Evolutionary conservation across 2,797 vertebrate species (phyloP), one percentile per base, ranked within the genome.

Genomic region (Fringilla coelebs): DNA sequence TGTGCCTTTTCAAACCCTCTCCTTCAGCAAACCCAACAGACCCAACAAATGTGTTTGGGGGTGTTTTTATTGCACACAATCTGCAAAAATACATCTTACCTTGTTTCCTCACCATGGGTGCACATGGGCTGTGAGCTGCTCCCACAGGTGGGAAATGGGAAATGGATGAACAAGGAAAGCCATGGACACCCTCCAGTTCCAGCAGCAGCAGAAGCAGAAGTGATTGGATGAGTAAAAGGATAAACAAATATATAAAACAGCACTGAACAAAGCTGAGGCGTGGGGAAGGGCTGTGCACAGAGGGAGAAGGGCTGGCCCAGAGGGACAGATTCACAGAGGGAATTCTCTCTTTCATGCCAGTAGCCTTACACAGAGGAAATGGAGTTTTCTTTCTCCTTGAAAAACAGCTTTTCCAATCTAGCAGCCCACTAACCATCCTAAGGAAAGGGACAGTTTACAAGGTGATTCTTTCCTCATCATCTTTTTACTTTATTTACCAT

Each of bases 101-200:
- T 52, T 18, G 21, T 62, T 78, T 68, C 46, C 48, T 38, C 58
- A 45, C 45, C 43, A 3, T 1, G 10, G 41, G 21, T 49, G 36
- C 46, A 29, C 38, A 10, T 0, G 13, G 38, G 32, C 19, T 48
- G 49, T 48, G 72, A 74, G 45, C 57, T 74, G 40, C 58, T 82
- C 49, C 63, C 29, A 38, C 18, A 9, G 0, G 0, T 51, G 34
- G 14, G 45, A 55, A 17, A 58, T 40, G 40, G 19, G 34, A 55
- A 40, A 38, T 14, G 55, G 43, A 52, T 3, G 9, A 38, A 19
- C 4, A 10, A 52, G 62, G 36, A 75, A 51, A n/a, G 41, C 51
- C 19, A 29, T 14, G 54, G 38, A 46, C 0, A 0, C 34, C 34
- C 36, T 48, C 25, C 54, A 76, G 40, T 11, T 8, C 2, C 46